Percentiles rank a stretch among this genome's conserved stretches.
Evolutionary conservation across 1,140 invertebrate genomes (phyloP).

Genomic region (Antheraea pernyi): DNA sequence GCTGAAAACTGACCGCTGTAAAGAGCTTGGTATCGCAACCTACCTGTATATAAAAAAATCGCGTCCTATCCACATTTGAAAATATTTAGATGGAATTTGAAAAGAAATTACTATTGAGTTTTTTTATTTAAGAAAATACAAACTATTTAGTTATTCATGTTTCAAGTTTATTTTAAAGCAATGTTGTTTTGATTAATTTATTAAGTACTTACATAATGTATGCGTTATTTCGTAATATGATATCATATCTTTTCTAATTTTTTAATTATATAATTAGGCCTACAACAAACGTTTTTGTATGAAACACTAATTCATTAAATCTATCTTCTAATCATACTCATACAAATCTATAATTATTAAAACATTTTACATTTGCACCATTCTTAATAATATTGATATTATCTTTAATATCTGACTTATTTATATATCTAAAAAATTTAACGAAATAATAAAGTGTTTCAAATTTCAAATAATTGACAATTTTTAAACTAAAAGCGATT

Average conservation of each 20-base stretch:
- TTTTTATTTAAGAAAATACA: too few relatives aligned
- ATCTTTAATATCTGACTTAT: not conserved
- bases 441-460: too few relatives aligned
- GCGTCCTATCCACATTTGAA: too few relatives aligned
- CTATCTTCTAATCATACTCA: not conserved
- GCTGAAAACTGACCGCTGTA: too few relatives aligned
- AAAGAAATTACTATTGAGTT: too few relatives aligned
- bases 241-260: not conserved
- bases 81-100: too few relatives aligned
- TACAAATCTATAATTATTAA: not conserved
- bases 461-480: too few relatives aligned
- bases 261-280: not conserved
- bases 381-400: not conserved
- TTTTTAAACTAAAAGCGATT: too few relatives aligned
- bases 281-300: not conserved
- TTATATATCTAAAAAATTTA: too few relatives aligned
- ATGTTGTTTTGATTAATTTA: not conserved
- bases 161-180: not conserved
- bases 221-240: not conserved
- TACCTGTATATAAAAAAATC: too few relatives aligned
- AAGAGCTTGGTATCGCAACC: too few relatives aligned
- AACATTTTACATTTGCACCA: not conserved
- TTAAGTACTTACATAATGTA: not conserved
- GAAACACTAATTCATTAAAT: constrained; percentile 1
- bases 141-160: too few relatives aligned